Evolutionary conservation across 2,797 vertebrate genomes (phyloP).

Genomic region (Dryobates pubescens): DNA sequence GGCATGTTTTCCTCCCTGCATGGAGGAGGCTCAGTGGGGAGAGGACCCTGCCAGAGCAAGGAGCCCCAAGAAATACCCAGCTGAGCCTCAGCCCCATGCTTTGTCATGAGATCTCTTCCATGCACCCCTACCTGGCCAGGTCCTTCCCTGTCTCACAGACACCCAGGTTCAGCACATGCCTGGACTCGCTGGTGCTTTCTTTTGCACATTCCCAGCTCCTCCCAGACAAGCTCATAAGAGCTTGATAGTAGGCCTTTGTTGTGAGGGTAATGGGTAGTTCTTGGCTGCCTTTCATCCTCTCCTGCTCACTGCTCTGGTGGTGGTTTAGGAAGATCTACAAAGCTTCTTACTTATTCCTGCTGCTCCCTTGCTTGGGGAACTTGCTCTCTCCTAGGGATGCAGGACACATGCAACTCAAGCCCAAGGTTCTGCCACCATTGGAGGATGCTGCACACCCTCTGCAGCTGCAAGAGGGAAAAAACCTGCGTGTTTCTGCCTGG

Average conservation of each 20-base stretch:
- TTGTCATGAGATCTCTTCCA: neutral
- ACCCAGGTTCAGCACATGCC: slow-evolving; percentile 31
- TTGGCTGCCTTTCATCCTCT: slow-evolving; percentile 72
- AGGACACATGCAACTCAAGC: neutral
- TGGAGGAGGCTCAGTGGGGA: neutral
- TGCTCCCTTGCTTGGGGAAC: neutral
- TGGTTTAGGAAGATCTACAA: slow-evolving; percentile 16
- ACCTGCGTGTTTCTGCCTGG: slow-evolving; percentile 6
- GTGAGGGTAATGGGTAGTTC: slow-evolving; percentile 69
- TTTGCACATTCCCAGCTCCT: slow-evolving; percentile 65
- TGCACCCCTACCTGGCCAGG: neutral
- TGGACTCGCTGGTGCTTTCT: slow-evolving; percentile 38
- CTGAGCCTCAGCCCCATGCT: neutral
- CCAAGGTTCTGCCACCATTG: neutral
- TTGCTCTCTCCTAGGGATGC: neutral
- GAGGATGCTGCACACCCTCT: neutral
- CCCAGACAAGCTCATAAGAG: slow-evolving; percentile 63
- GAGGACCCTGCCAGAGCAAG: neutral
- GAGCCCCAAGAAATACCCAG: neutral
- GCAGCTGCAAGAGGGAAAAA: neutral
- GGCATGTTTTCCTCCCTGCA: neutral
- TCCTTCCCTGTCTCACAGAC: slow-evolving; percentile 47
- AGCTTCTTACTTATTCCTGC: neutral
- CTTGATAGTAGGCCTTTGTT: slow-evolving; percentile 72
- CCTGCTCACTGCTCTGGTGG: slow-evolving; percentile 43